Evolutionary conservation across 2,888 invertebrate species (phyloP), one percentile per base, ranked within the genome.

Genomic region (Patella pellucida): DNA sequence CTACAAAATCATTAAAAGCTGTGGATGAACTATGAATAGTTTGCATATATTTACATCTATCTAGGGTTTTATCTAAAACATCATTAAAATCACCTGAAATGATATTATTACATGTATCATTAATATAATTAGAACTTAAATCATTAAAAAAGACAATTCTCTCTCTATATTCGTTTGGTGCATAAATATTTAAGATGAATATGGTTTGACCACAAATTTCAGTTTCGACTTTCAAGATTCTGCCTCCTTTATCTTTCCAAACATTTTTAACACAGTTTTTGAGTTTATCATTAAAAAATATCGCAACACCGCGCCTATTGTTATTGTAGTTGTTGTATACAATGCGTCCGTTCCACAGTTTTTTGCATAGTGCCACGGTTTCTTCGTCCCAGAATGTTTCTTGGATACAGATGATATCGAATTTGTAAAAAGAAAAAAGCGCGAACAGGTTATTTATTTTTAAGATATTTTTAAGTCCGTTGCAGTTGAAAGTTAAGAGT

Each of bases 191-290:
- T 31, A 31, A 2, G 31, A 31, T 31, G 3, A 31, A 4, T 62
- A 62, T 1, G 1, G n/a, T 62, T 62, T 62, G n/a, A 0, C n/a
- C 7, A 11, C 23, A 62, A n/a, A 3, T 62, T 19, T 7, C 3
- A n/a, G 62, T n/a, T 62, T 62, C 62, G n/a, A 56, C 56, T 56
- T 14, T 56, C n/a, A 56, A 56, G n/a, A 56, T 14, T n/a, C 56
- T 56, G 16, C 56, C 56, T 56, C 14, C 56, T n/a, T 56, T 14
- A 15, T 56, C 56, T 12, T 14, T 56, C 56, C n/a, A n/a, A 0
- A 56, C 15, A 14, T 56, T 5, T 5, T 56, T 56, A n/a, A 56
- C 56, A 56, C 56, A n/a, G 5, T 15, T n/a, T 56, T 14, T 56
- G 15, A n/a, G 1, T n/a, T 56, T 15, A n/a, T 56, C 56, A 56